Percentiles rank a stretch among this genome's conserved stretches.
These are phyloP conservation scores for Ctenodactylus gundi DNA, from an alignment of 2,113 vertebrate species.

Conservation along the genomic window DNA sequence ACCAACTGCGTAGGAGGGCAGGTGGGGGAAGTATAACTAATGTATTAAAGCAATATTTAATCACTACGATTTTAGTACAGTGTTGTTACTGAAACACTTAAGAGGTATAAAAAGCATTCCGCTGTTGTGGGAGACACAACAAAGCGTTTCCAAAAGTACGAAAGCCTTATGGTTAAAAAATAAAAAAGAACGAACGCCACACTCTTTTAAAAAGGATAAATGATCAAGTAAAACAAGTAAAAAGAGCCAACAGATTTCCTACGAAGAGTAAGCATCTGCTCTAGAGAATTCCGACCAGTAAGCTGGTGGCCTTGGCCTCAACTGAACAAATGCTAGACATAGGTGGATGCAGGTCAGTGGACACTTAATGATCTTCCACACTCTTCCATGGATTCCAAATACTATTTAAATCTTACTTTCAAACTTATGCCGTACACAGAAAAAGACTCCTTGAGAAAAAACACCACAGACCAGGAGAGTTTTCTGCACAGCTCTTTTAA, in stretches of 20 bases:
- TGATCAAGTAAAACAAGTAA: background rate
- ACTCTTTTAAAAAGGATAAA: background rate
- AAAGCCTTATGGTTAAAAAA: slow-evolving; percentile 6
- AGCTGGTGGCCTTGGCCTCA: background rate
- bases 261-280: background rate
- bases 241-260: background rate
- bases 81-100: slow-evolving; percentile 50
- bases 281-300: background rate
- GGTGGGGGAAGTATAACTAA: background rate
- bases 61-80: background rate
- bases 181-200: background rate
- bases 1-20: background rate
- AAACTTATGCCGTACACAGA: background rate
- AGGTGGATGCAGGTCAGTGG: background rate
- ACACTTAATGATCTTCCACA: background rate
- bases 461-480: background rate
- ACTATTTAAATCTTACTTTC: slow-evolving; percentile 15
- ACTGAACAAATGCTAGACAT: background rate
- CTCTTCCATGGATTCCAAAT: background rate
- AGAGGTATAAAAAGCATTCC: slow-evolving; percentile 9
- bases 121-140: slow-evolving; percentile 32
- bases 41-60: slow-evolving; percentile 42
- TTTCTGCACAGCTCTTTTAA: background rate
- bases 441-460: background rate
- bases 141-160: slow-evolving; percentile 27